These are phyloP conservation scores for Anolis sagrei DNA, from an alignment of 2,113 vertebrate genomes.

Conservation along the genomic window DNA sequence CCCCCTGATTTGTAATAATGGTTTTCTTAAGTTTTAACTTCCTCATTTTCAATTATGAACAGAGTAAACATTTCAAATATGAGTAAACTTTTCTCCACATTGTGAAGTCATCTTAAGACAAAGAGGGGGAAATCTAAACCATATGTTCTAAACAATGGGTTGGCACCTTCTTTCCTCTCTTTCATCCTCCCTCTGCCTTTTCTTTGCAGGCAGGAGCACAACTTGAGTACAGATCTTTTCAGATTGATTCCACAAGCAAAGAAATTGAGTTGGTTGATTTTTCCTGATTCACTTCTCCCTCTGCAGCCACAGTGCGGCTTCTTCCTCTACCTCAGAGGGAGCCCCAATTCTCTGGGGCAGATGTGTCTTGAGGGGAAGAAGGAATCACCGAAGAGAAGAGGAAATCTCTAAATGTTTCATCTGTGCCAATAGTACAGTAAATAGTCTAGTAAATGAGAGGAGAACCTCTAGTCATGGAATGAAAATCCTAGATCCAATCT, in stretches of 20 bases:
- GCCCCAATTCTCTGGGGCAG: neutral
- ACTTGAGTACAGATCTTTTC: neutral
- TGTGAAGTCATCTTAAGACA: neutral
- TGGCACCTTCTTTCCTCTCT: neutral
- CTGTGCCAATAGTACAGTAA: no score
- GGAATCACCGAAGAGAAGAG: no score
- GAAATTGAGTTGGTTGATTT: neutral
- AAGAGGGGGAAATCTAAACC: neutral
- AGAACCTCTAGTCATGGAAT: neutral
- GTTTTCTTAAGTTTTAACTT: neutral
- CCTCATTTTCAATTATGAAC: neutral
- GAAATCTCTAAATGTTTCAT: neutral
- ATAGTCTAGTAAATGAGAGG: neutral
- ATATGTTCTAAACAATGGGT: neutral
- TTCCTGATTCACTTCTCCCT: neutral
- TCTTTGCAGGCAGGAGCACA: neutral
- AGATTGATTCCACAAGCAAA: neutral
- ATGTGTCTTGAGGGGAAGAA: neutral
- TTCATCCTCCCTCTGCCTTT: no score
- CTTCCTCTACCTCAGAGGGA: neutral
- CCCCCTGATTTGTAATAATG: neutral
- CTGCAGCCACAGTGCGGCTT: neutral
- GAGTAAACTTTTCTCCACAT: neutral
- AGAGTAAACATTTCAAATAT: neutral
- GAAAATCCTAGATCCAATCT: neutral